Evolutionary conservation across 2,113 vertebrate genomes (phyloP).

Genomic region (Zapornia atra): DNA sequence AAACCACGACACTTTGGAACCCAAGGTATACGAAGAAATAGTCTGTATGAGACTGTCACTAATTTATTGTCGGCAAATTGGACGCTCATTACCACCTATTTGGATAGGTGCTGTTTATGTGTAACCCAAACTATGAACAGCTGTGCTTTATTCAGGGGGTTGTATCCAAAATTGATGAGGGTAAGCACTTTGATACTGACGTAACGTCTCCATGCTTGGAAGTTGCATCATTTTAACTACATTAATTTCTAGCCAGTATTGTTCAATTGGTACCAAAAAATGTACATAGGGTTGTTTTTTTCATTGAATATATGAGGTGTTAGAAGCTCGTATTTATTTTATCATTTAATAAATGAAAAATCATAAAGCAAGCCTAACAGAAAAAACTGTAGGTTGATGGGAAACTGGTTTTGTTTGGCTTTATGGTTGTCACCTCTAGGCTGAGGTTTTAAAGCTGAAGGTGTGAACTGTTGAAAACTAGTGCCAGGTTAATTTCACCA

Average conservation of each 20-base stretch:
- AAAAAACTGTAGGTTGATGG: neutral
- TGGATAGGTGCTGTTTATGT: neutral
- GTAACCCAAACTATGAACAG: neutral
- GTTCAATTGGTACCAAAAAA: conserved; percentile 11
- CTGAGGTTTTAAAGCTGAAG: neutral
- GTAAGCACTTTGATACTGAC: conserved; percentile 9
- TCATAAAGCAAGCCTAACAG: neutral
- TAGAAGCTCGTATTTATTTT: conserved; percentile 15
- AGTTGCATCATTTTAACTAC: neutral
- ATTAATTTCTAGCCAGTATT: neutral
- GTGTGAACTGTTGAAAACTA: neutral
- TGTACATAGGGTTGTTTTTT: neutral
- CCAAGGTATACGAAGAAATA: neutral
- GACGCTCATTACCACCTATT: neutral
- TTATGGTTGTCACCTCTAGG: neutral
- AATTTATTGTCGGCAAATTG: neutral
- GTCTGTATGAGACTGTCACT: neutral
- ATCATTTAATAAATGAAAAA: neutral
- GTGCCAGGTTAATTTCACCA: neutral
- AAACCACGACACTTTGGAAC: neutral
- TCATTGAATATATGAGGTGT: neutral
- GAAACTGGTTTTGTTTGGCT: neutral
- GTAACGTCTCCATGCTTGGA: neutral
- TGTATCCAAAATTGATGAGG: neutral
- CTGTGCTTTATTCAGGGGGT: neutral